These are phyloP conservation scores for Drosophila sturtevanti DNA, from an alignment of 1,140 invertebrate genomes.

Conservation along the genomic window DNA sequence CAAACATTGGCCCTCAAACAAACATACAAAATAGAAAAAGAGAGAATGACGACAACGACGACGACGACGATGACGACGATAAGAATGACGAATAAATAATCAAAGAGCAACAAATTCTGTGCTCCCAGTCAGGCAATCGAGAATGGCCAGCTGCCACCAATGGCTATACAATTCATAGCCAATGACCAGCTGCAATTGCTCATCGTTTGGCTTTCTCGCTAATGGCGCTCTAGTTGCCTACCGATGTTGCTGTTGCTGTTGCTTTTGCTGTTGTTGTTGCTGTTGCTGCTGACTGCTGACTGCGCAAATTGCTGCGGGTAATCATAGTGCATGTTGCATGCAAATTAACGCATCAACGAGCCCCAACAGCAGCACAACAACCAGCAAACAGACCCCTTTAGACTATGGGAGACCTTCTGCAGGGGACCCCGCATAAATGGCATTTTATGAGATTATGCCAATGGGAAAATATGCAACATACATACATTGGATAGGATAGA, in stretches of 20 bases:
- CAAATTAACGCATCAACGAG: conserved; percentile 79
- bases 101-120: conserved; percentile 54
- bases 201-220: conserved; percentile 23
- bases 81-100: conserved; percentile 39
- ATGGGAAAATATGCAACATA: conserved; percentile 59
- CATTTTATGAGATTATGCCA: conserved; percentile 76
- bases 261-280: conserved; percentile 16
- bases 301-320: conserved; percentile 76
- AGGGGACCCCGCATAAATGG: conserved; percentile 59
- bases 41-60: conserved; percentile 15
- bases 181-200: conserved; percentile 31
- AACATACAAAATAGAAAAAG: conserved; percentile 28
- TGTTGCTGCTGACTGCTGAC: conserved; percentile 31
- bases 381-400: conserved; percentile 15
- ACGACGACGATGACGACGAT: not conserved
- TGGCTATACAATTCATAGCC: conserved; percentile 19
- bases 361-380: conserved; percentile 17
- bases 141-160: conserved; percentile 46
- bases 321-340: conserved; percentile 81
- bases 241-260: conserved; percentile 5
- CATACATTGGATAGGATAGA: too few species aligned
- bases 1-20: conserved; percentile 57
- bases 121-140: conserved; percentile 59
- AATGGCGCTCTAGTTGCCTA: conserved; percentile 60
- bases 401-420: conserved; percentile 25